A percentile compares a stretch with the other conserved stretches of the same genome.
Conservation (phyloP, 1,140 invertebrate species). For the Drosophila takahashii region DNA sequence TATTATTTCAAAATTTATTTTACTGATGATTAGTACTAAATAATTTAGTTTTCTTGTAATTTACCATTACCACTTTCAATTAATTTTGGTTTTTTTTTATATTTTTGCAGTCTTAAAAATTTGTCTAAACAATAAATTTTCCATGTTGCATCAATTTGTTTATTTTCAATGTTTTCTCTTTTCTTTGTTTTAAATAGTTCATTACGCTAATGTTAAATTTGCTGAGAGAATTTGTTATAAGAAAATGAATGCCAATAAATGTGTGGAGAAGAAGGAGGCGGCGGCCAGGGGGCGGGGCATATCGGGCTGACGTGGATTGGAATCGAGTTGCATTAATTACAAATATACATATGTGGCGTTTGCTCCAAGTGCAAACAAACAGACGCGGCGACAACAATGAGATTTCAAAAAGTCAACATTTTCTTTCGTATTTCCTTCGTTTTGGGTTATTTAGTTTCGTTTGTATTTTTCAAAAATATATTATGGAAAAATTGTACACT, state of each 20-base stretch:
- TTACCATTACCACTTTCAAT: constrained; percentile 76
- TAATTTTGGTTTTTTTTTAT: constrained; percentile 70
- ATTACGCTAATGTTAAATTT: constrained; percentile 67
- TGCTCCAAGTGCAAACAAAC: constrained; percentile 45
- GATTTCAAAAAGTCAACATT: constrained; percentile 77
- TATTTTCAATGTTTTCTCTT: constrained; percentile 13
- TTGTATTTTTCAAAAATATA: constrained; percentile 69
- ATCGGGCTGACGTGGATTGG: constrained; percentile 32
- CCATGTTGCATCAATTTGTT: constrained; percentile 61
- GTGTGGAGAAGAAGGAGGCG: constrained; percentile 18
- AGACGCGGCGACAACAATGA: constrained; percentile 73
- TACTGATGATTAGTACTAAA: constrained; percentile 79
- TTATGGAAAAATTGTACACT: constrained; percentile 83
- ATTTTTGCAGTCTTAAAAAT: constrained; percentile 82
- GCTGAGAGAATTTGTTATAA: constrained; percentile 54
- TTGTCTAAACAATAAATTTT: constrained; percentile 82
- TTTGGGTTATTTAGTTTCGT: constrained; percentile 51
- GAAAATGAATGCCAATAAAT: constrained; percentile 65
- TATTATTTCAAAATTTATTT: constrained; percentile 77
- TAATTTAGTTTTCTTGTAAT: constrained; percentile 61
- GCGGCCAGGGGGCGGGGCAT: background rate
- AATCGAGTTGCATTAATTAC: constrained; percentile 43
- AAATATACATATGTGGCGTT: constrained; percentile 41
- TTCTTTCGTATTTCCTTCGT: constrained; percentile 17
- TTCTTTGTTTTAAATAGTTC: constrained; percentile 13